A percentile compares a stretch with the other conserved stretches of the same genome.
Conservation (phyloP, 2,113 vertebrate genomes). For the Todiramphus chloris region DNA sequence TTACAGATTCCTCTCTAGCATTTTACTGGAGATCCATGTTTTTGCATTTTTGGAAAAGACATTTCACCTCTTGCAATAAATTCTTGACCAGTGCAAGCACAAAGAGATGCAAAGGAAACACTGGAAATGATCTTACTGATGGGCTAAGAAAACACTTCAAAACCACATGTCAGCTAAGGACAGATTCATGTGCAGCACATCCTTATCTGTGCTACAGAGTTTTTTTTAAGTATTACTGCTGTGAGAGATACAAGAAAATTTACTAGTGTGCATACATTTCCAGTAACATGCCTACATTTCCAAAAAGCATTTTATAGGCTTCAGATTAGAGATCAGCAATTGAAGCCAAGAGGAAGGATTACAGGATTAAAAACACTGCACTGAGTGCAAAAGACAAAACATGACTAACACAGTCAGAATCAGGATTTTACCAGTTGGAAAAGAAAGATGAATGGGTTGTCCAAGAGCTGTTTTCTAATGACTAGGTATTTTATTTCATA, state of each 20-base stretch:
- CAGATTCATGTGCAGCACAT: conserved; percentile 40
- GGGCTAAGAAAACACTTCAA: conserved; percentile 37
- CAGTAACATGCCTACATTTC: not conserved
- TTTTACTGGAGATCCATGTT: not conserved
- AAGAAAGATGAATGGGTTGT: not conserved
- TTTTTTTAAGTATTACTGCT: conserved; percentile 14
- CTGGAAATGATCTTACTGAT: not conserved
- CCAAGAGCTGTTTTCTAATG: not conserved
- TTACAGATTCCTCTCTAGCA: not conserved
- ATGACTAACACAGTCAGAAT: not conserved
- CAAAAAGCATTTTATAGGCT: not conserved
- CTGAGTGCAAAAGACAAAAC: not conserved
- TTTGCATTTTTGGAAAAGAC: conserved; percentile 3
- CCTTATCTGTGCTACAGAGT: not conserved
- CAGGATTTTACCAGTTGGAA: not conserved
- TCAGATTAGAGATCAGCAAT: not conserved
- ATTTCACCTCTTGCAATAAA: conserved; percentile 22
- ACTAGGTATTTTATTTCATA: not conserved
- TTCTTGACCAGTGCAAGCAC: not conserved
- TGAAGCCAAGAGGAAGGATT: conserved; percentile 31
- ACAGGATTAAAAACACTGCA: not conserved
- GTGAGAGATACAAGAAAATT: conserved; percentile 23
- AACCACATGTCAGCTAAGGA: conserved; percentile 37
- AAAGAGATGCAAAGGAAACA: conserved; percentile 15
- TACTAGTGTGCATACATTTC: not conserved